A percentile compares a stretch with the other conserved stretches of the same genome.
phyloP scores from a whole-genome alignment of 2,888 invertebrate species.

The Xestoiulus laeticollis region DNA sequence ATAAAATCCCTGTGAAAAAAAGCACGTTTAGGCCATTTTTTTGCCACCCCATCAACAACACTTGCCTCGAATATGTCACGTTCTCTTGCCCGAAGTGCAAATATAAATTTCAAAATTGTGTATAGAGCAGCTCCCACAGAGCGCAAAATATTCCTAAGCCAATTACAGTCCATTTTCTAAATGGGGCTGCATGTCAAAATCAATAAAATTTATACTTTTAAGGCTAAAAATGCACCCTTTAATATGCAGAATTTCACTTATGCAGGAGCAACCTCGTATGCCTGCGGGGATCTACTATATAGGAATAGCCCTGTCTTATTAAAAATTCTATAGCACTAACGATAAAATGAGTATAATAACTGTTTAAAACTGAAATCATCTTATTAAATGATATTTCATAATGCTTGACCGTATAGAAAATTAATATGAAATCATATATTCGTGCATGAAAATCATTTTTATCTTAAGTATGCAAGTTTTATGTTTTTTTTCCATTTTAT shows the following conservation, averaged over 20 bases:
- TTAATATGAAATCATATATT: too few species aligned
- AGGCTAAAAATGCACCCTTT: neutral
- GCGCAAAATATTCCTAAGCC: constrained; percentile 23
- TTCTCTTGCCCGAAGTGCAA: constrained; percentile 17
- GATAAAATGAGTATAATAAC: neutral
- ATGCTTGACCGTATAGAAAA: too few species aligned
- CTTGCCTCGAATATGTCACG: constrained; percentile 24
- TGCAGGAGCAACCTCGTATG: neutral
- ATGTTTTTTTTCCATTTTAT: too few species aligned
- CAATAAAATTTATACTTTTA: neutral
- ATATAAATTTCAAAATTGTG: constrained; percentile 32
- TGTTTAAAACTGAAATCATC: neutral
- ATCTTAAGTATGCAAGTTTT: too few species aligned
- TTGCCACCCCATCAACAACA: neutral
- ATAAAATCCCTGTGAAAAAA: neutral
- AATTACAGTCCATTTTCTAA: constrained; percentile 10
- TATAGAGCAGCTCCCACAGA: neutral
- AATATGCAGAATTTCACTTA: neutral
- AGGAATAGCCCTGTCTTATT: neutral
- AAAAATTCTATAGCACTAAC: too few species aligned
- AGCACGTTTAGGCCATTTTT: neutral
- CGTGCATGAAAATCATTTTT: too few species aligned
- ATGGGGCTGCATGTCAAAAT: constrained; percentile 34
- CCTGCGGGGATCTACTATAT: neutral
- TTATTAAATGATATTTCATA: neutral